Base-by-base conservation (phyloP, 2,797 vertebrate genomes). In the Chiroxiphia lanceolata region DNA sequence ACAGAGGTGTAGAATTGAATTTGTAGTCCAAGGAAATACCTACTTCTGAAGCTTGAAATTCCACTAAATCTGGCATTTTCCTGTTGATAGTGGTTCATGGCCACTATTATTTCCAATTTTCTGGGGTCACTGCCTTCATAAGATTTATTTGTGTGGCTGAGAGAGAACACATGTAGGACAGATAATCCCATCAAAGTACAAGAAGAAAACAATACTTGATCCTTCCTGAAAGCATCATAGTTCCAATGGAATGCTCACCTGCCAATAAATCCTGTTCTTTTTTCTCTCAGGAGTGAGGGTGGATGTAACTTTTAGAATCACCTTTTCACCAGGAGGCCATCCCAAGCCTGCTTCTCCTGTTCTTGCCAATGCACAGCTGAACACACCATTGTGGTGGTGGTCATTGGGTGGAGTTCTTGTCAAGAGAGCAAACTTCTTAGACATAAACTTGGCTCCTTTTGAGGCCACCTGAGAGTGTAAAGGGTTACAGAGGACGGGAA, bases 331-430 rank as follows among this genome's bases (percentile, higher is more conserved):
- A 61, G 17, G 20, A 68, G 25, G n/a, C 14, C 25, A 17, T 40
- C 8, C 4, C n/a, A 33, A 50, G 51, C 50, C 47, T 38, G 3
- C 50, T 74, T 67, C 34, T 75, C 7, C 29, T 3, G 0, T 36
- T 92, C 31, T 45, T 82, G 25, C 19, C 56, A 47, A 1, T 3
- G 1, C 8, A 13, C 31, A 44, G 34, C 11, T 64, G 60, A 61
- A 11, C 6, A 1, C 42, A 29, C n/a, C 3, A 1, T 18, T 40
- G 27, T 12, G 9, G 4, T 38, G 18, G 7, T 76, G 45, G 31
- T 70, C 15, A 3, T 8, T 45, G 34, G 19, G 6, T 85, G 26
- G 9, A 38, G 36, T 56, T 87, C 45, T 31, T 27, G 75, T 40
- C 60, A 75, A 38, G 45, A 20, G 75, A 78, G 36, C 44, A 56